A percentile compares a stretch with the other conserved stretches of the same genome.
These are phyloP conservation scores for Myotis daubentonii DNA, from an alignment of 2,797 vertebrate genomes.

Conservation along the genomic window DNA sequence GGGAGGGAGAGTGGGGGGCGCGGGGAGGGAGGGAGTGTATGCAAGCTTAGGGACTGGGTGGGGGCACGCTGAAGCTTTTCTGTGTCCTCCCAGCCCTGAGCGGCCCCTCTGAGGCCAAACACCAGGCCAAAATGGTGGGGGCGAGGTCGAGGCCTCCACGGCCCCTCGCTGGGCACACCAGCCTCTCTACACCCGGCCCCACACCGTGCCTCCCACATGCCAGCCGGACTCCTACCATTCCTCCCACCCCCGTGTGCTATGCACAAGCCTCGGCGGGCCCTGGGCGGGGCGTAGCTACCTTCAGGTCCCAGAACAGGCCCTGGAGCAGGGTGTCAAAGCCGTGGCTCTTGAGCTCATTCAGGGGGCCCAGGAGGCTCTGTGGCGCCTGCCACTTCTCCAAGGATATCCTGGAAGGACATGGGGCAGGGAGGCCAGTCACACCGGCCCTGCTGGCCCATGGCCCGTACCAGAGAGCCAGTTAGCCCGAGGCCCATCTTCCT, in stretches of 20 bases:
- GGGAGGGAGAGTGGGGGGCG: accelerated
- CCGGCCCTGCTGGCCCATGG: neutral
- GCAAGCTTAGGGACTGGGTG: neutral
- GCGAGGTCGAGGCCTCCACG: accelerated
- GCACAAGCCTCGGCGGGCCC: accelerated
- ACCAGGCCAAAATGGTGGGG: accelerated
- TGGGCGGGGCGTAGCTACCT: conserved; percentile 77
- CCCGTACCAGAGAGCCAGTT: accelerated
- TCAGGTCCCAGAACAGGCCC: conserved; percentile 84
- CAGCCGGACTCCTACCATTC: neutral
- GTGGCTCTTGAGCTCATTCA: conserved; percentile 84
- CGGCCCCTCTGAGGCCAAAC: neutral
- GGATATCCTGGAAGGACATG: conserved; percentile 84
- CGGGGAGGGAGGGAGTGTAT: accelerated
- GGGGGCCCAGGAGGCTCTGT: conserved; percentile 52
- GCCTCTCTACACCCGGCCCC: neutral
- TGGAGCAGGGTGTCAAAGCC: conserved; percentile 86
- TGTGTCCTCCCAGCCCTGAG: neutral
- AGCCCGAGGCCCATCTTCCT: neutral
- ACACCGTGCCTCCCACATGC: neutral
- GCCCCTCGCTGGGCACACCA: neutral
- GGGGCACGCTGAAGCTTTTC: accelerated
- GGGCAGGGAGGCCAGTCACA: neutral
- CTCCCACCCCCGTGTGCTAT: accelerated
- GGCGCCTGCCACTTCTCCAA: conserved; percentile 56